phyloP scores from a whole-genome alignment of 2,797 vertebrate species.

The Hypotaenidia philippensis region DNA sequence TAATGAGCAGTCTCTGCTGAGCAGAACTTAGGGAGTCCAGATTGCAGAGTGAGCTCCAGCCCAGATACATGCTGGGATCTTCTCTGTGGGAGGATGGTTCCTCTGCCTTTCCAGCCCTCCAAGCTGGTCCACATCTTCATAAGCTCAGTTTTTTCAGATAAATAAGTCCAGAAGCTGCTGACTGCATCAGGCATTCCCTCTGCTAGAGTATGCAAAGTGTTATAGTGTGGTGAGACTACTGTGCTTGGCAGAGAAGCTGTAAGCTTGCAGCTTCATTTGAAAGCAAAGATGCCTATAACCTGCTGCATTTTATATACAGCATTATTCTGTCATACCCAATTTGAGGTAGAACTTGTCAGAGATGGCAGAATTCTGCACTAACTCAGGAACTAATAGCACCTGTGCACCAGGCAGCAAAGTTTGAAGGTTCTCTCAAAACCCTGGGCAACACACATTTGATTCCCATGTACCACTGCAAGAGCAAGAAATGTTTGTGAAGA shows the following conservation, averaged over 20 bases:
- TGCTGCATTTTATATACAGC: neutral
- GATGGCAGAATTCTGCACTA: neutral
- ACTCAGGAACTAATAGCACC: neutral
- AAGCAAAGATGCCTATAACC: neutral
- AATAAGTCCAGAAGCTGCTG: neutral
- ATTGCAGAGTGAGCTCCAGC: neutral
- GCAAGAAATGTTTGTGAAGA: neutral
- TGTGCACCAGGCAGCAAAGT: too few species aligned
- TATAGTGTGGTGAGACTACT: accelerated
- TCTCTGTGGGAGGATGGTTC: conserved; percentile 70
- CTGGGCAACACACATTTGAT: neutral
- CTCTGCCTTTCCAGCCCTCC: conserved; percentile 58
- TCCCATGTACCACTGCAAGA: neutral
- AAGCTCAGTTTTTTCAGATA: conserved; percentile 77
- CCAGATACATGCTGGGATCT: conserved; percentile 16
- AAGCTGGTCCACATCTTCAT: conserved; percentile 81
- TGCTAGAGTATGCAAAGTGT: neutral
- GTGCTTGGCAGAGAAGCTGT: neutral
- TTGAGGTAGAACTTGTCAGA: neutral
- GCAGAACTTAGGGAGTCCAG: neutral
- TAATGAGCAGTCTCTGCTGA: neutral
- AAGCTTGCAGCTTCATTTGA: neutral
- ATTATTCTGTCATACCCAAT: neutral
- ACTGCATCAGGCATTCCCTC: neutral
- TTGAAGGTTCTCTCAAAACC: neutral